Evolutionary conservation across 2,797 vertebrate genomes (phyloP).

Genomic region (Coreius guichenoti): DNA sequence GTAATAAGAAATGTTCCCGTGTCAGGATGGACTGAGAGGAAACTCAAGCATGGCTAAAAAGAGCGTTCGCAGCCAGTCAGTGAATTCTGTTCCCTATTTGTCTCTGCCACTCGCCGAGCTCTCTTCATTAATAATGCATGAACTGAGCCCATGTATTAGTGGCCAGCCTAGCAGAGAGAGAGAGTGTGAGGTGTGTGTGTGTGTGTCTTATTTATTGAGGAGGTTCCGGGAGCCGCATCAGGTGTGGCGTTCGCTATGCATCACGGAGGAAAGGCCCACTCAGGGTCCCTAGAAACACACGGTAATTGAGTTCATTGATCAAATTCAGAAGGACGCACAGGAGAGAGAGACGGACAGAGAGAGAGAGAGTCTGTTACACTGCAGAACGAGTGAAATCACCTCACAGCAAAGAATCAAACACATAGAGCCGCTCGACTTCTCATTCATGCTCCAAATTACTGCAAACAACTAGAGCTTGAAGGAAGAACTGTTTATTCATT

Average conservation of each 20-base stretch:
- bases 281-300: conserved; percentile 78
- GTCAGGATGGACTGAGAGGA: conserved; percentile 89
- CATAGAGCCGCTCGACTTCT: neutral
- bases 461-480: neutral
- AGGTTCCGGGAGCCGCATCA: conserved; percentile 78
- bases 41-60: conserved; percentile 98
- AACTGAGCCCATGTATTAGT: conserved; percentile 96
- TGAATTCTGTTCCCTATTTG: conserved; percentile 97
- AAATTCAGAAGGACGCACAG: conserved; percentile 70
- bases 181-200: conserved; percentile 68
- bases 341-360: conserved; percentile 22
- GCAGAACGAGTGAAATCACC: neutral
- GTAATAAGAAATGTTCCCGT: conserved; percentile 82
- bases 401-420: neutral
- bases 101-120: conserved; percentile 97
- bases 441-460: neutral
- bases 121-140: conserved; percentile 99
- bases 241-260: conserved; percentile 78
- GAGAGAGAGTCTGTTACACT: neutral
- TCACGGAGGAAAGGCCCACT: conserved; percentile 73
- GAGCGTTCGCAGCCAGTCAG: conserved; percentile 96
- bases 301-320: conserved; percentile 95
- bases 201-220: conserved; percentile 80
- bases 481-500: neutral
- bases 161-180: conserved; percentile 91